Percentiles rank a stretch among this genome's conserved stretches.
Conservation (phyloP, 1,140 invertebrate genomes). For the Cryptotermes secundus region DNA sequence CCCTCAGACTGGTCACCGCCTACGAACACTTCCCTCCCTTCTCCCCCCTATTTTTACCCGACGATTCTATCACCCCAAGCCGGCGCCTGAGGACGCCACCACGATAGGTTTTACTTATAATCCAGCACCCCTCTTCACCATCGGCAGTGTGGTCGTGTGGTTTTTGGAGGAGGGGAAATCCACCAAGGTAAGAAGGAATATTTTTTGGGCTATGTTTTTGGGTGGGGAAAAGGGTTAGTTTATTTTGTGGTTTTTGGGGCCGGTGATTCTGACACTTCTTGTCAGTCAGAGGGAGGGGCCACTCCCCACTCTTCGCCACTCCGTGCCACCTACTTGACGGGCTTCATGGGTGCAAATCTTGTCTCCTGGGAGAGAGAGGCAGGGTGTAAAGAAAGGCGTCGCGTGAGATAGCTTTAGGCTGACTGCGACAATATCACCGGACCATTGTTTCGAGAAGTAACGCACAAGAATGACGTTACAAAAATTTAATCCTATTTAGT, state of each 20-base stretch:
- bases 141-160: not conserved
- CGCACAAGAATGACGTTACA: not conserved
- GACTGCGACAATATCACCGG: not conserved
- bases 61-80: slow-evolving; percentile 24
- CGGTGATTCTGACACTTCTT: not conserved
- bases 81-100: slow-evolving; percentile 25
- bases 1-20: not conserved
- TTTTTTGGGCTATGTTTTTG: not conserved
- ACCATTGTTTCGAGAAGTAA: not conserved
- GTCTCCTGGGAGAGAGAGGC: not conserved
- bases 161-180: not conserved
- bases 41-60: slow-evolving; percentile 1
- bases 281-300: not conserved
- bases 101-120: not conserved
- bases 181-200: not conserved
- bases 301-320: not conserved
- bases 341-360: slow-evolving; percentile 8
- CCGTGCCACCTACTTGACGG: no score
- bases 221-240: slow-evolving; percentile 16
- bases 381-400: not conserved
- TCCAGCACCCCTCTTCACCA: not conserved
- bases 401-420: not conserved
- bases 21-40: not conserved
- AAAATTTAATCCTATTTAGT: no score
- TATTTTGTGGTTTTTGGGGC: not conserved